phyloP scores from a whole-genome alignment of 2,113 vertebrate genomes.

The Bos indicus region DNA sequence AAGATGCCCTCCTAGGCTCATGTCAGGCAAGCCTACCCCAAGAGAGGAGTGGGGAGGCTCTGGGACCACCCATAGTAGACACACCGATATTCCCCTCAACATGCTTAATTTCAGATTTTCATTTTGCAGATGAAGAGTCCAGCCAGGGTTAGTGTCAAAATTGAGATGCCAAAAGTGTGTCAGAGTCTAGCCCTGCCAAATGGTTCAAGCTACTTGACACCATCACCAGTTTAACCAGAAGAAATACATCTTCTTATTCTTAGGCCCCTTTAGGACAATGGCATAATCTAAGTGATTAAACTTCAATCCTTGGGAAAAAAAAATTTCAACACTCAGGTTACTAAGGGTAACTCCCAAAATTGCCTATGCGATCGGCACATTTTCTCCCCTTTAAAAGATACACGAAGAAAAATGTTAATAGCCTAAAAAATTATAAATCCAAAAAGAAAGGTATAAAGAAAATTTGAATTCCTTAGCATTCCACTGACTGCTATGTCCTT shows the following conservation, averaged over 20 bases:
- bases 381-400: background rate
- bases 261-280: background rate
- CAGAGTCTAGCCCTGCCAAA: background rate
- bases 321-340: background rate
- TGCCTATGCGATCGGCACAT: fast-evolving
- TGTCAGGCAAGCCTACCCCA: background rate
- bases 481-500: background rate
- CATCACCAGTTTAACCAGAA: background rate
- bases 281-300: background rate
- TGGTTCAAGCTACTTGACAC: background rate
- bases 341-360: background rate
- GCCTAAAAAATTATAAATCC: background rate
- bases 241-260: background rate
- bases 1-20: background rate
- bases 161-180: background rate
- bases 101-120: background rate
- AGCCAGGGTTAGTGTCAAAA: background rate
- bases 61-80: fast-evolving
- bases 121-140: background rate
- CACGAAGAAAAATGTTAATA: background rate
- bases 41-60: background rate
- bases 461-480: background rate
- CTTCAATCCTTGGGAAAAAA: background rate
- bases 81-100: background rate
- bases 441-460: background rate